These are phyloP conservation scores for Euphydryas editha DNA, from an alignment of 2,888 invertebrate species.

Conservation along the genomic window DNA sequence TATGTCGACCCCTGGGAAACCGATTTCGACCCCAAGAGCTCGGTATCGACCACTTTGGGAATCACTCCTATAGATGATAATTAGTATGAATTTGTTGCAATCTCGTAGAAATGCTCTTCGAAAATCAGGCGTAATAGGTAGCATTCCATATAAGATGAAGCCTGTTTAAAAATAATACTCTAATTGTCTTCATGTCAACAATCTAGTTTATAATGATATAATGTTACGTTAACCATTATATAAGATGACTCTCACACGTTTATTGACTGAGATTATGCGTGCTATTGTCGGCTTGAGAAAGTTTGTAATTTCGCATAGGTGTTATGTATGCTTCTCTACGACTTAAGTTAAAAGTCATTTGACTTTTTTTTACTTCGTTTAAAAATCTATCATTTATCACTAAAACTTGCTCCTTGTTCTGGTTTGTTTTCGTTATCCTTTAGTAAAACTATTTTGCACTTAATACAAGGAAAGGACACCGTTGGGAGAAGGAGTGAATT, in stretches of 20 bases:
- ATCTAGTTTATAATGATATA: slow-evolving; percentile 9
- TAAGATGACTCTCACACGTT: slow-evolving; percentile 27
- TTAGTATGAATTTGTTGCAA: too few relatives aligned
- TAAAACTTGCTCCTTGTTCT: neutral
- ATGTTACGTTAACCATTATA: slow-evolving; percentile 21
- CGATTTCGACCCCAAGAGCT: too few relatives aligned
- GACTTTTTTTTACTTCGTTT: neutral
- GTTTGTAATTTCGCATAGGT: slow-evolving; percentile 25
- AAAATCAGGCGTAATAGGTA: too few relatives aligned
- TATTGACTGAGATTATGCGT: slow-evolving; percentile 19
- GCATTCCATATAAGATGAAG: neutral
- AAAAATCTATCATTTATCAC: neutral
- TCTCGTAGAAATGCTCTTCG: too few relatives aligned
- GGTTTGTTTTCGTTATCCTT: neutral
- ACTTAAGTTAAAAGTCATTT: slow-evolving; percentile 24
- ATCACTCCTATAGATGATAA: too few relatives aligned
- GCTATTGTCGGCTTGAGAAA: slow-evolving; percentile 34
- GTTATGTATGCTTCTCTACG: slow-evolving; percentile 11
- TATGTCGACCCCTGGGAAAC: too few relatives aligned
- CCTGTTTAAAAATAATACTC: neutral
- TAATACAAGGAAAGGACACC: too few relatives aligned
- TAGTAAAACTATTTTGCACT: too few relatives aligned
- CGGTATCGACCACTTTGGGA: too few relatives aligned
- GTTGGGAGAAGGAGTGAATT: too few relatives aligned
- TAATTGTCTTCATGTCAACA: slow-evolving; percentile 5